A percentile compares a stretch with the other conserved stretches of the same genome.
These are phyloP conservation scores for Pocillopora grandis DNA, from an alignment of 92 coral and sea anemone species.

Conservation along the genomic window DNA sequence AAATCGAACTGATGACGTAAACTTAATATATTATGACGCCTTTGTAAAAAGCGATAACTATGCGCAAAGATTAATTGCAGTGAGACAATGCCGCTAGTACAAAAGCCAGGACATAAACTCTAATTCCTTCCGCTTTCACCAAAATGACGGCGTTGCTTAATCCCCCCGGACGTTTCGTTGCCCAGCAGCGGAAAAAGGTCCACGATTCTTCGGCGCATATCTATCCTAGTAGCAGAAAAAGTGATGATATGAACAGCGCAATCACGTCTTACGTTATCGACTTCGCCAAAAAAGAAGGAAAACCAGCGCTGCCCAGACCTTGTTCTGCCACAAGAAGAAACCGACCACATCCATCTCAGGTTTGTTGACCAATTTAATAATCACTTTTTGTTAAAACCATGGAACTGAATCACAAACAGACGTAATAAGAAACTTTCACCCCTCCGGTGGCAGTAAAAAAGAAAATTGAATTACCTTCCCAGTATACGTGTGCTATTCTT, in stretches of 20 bases:
- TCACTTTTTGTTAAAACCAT: background rate
- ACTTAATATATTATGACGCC: background rate
- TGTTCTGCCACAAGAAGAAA: constrained; percentile 80
- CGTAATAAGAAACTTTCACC: too few relatives aligned
- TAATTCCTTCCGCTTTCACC: background rate
- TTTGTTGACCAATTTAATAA: background rate
- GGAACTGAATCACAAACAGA: background rate
- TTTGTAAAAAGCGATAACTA: background rate
- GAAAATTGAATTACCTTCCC: too few relatives aligned
- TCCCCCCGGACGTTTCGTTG: constrained; percentile 11
- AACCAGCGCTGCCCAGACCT: constrained; percentile 72
- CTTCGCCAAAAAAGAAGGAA: constrained; percentile 72
- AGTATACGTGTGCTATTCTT: too few relatives aligned
- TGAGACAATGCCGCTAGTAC: background rate
- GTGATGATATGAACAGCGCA: background rate
- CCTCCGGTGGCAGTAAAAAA: too few relatives aligned
- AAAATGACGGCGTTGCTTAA: constrained; percentile 3
- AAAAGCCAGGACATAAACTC: background rate
- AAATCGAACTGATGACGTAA: constrained; percentile 3
- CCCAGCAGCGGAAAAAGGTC: constrained; percentile 56
- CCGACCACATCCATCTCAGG: constrained; percentile 95
- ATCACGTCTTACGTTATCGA: constrained; percentile 80
- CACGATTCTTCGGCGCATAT: constrained; percentile 61
- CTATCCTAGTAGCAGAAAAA: constrained; percentile 42
- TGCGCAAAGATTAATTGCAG: background rate